Percentiles rank a stretch among this genome's conserved stretches.
Conservation (phyloP, 2,797 vertebrate species). For the Microchirus variegatus region DNA sequence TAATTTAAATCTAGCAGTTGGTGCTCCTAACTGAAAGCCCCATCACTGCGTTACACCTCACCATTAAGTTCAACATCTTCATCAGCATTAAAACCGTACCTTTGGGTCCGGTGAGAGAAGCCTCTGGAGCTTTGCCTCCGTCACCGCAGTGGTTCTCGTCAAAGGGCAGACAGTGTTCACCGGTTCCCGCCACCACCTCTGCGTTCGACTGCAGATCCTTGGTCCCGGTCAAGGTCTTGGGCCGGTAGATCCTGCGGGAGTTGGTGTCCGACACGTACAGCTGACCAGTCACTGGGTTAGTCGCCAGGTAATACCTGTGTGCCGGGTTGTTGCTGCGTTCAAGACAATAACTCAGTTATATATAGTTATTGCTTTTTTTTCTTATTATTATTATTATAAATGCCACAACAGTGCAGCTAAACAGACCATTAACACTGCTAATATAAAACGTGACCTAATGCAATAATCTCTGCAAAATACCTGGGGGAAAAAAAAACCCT, state of each 20-base stretch:
- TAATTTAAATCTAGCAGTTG: conserved; percentile 35
- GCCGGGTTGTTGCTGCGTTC: conserved; percentile 95
- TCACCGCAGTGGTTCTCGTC: conserved; percentile 97
- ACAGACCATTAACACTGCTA: not conserved
- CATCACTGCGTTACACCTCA: conserved; percentile 15
- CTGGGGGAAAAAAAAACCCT: conserved; percentile 2
- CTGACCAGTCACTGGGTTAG: conserved; percentile 92
- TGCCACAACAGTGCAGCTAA: not conserved
- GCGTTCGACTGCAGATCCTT: conserved; percentile 93
- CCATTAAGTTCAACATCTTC: conserved; percentile 41
- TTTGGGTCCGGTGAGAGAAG: conserved; percentile 97
- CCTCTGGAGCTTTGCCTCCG: conserved; percentile 93
- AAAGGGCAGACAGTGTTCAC: conserved; percentile 97
- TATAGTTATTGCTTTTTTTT: not conserved
- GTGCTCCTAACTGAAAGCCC: conserved; percentile 34
- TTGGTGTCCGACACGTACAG: conserved; percentile 98
- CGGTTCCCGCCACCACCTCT: conserved; percentile 92
- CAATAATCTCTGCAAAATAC: conserved; percentile 16
- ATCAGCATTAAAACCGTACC: conserved; percentile 79
- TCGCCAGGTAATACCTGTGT: conserved; percentile 96
- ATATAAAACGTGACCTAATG: conserved; percentile 23
- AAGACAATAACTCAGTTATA: conserved; percentile 30
- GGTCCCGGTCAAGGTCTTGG: conserved; percentile 84
- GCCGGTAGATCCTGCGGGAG: conserved; percentile 93
- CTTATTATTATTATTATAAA: too few relatives aligned